Conservation (phyloP, 2,797 vertebrate genomes). For the Tamandua tetradactyla region DNA sequence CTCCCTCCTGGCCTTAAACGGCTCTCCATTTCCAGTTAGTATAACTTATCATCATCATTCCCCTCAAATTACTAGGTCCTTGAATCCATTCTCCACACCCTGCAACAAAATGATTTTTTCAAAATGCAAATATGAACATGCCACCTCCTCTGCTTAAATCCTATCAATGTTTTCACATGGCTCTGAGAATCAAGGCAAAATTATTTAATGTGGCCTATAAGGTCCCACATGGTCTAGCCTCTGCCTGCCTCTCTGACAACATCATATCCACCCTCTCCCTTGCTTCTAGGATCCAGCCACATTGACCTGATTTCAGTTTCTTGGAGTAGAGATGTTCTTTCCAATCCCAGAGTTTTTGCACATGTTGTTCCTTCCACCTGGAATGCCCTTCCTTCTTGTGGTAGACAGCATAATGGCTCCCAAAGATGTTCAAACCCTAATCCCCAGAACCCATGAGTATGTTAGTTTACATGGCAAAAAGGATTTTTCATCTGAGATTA, state of each 20-base stretch:
- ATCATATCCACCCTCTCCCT: background rate
- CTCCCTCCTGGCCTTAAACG: background rate
- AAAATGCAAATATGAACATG: background rate
- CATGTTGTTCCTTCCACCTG: background rate
- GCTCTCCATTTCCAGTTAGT: background rate
- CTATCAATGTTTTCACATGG: background rate
- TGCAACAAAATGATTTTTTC: conserved; percentile 22
- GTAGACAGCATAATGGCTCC: background rate
- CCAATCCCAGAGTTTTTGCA: background rate
- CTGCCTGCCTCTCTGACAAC: background rate
- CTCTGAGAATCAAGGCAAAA: background rate
- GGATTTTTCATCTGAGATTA: background rate
- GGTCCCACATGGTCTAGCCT: background rate
- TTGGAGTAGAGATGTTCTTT: conserved; percentile 38
- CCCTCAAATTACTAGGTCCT: background rate
- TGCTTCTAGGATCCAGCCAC: background rate
- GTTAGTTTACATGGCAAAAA: background rate
- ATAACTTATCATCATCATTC: background rate
- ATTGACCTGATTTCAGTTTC: background rate
- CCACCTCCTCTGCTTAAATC: background rate
- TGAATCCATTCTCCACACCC: background rate
- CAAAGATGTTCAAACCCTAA: background rate
- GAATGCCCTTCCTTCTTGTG: background rate
- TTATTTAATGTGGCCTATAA: background rate
- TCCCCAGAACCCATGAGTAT: background rate